These are phyloP conservation scores for Pocillopora verrucosa DNA, from an alignment of 64 coral and sea anemone species.

Conservation along the genomic window DNA sequence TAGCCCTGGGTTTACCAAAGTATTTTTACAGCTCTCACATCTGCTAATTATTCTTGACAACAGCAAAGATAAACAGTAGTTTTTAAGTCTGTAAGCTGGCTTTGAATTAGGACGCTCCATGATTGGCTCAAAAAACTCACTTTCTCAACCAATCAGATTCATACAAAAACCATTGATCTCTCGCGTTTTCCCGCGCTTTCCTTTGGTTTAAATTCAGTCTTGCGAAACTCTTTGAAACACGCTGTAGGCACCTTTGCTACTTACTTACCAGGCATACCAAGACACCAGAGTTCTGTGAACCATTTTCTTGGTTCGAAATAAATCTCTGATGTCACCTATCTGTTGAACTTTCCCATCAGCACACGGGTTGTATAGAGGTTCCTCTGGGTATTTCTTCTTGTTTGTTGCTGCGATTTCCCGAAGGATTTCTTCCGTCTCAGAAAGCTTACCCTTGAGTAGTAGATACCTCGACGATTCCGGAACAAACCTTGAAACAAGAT, in stretches of 20 bases:
- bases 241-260: background rate
- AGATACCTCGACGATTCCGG: conserved; percentile 62
- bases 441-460: conserved; percentile 30
- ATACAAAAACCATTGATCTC: too few relatives aligned
- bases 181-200: background rate
- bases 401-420: conserved; percentile 45
- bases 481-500: conserved; percentile 31
- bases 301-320: conserved; percentile 59
- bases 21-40: too few relatives aligned
- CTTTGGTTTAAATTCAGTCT: background rate
- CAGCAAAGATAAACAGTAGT: too few relatives aligned
- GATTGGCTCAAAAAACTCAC: too few relatives aligned
- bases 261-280: conserved; percentile 53
- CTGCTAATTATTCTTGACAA: too few relatives aligned
- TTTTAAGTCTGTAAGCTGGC: too few relatives aligned
- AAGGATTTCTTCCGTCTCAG: conserved; percentile 10
- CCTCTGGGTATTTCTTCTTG: conserved; percentile 50
- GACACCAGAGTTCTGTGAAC: conserved; percentile 34
- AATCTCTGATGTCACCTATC: conserved; percentile 37
- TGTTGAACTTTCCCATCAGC: conserved; percentile 27
- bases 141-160: too few relatives aligned
- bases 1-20: too few relatives aligned
- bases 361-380: background rate
- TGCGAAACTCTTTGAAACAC: background rate
- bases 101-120: too few relatives aligned